Percentiles rank a stretch among this genome's conserved stretches.
Evolutionary conservation across 2,797 vertebrate genomes (phyloP).

Genomic region (Pipistrellus kuhlii): DNA sequence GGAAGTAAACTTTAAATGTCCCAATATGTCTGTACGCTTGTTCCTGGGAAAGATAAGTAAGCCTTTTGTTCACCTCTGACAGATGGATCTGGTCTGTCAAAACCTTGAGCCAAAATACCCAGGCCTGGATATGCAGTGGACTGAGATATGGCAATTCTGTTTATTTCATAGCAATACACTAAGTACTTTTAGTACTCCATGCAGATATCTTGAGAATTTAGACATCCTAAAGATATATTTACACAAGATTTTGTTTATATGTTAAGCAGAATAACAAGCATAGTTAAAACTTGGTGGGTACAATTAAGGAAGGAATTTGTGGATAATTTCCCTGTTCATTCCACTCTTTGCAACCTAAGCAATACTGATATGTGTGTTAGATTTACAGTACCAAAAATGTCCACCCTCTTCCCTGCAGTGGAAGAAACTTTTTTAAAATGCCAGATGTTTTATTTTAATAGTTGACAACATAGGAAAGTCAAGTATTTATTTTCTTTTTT

Average conservation of each 20-base stretch:
- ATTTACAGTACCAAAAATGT: slow-evolving; percentile 70
- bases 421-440: slow-evolving; percentile 60
- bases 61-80: slow-evolving; percentile 13
- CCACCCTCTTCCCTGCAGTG: slow-evolving; percentile 24
- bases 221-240: slow-evolving; percentile 59
- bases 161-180: neutral
- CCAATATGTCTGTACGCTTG: slow-evolving; percentile 4
- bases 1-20: slow-evolving; percentile 59
- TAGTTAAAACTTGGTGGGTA: slow-evolving; percentile 48
- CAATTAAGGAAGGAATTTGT: slow-evolving; percentile 38
- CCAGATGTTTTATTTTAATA: slow-evolving; percentile 78
- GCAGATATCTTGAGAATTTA: slow-evolving; percentile 52
- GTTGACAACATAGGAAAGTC: slow-evolving; percentile 58
- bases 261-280: slow-evolving; percentile 26
- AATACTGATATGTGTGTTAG: slow-evolving; percentile 64
- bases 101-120: neutral
- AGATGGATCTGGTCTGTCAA: neutral
- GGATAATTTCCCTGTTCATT: slow-evolving; percentile 50
- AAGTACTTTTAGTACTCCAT: slow-evolving; percentile 15
- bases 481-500: slow-evolving; percentile 83
- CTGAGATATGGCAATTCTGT: neutral
- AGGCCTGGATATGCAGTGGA: neutral
- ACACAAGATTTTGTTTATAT: slow-evolving; percentile 58
- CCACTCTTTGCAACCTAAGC: slow-evolving; percentile 58
- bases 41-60: neutral